Conservation (phyloP, 2,113 vertebrate species). For the Rhynchopsitta pachyrhyncha region DNA sequence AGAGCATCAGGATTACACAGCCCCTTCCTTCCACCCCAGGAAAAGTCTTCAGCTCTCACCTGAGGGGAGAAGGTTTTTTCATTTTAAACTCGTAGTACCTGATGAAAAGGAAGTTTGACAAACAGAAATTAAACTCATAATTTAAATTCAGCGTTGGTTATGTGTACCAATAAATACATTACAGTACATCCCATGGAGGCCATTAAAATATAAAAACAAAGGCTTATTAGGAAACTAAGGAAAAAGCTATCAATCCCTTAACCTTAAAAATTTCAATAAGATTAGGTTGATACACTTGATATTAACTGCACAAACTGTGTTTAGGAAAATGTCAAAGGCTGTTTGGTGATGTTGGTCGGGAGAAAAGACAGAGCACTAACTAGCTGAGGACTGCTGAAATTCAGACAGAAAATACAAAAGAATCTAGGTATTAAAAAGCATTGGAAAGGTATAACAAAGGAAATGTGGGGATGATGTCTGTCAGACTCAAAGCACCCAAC, state of each 20-base stretch:
- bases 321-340: background rate
- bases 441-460: background rate
- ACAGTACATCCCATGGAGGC: background rate
- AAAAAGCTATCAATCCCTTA: background rate
- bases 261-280: background rate
- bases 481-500: background rate
- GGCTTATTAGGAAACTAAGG: background rate
- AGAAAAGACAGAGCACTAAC: background rate
- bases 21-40: background rate
- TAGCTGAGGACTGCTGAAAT: background rate
- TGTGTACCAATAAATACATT: accelerated
- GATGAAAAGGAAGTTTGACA: background rate
- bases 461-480: background rate
- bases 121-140: background rate
- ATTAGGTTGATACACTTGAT: background rate
- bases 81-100: accelerated
- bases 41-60: background rate
- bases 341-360: accelerated
- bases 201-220: background rate
- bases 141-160: accelerated
- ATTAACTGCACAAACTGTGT: accelerated
- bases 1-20: background rate
- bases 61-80: background rate
- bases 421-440: background rate
- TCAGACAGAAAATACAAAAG: background rate